Evolutionary conservation across 2,113 vertebrate genomes (phyloP).

Genomic region (Physeter macrocephalus): DNA sequence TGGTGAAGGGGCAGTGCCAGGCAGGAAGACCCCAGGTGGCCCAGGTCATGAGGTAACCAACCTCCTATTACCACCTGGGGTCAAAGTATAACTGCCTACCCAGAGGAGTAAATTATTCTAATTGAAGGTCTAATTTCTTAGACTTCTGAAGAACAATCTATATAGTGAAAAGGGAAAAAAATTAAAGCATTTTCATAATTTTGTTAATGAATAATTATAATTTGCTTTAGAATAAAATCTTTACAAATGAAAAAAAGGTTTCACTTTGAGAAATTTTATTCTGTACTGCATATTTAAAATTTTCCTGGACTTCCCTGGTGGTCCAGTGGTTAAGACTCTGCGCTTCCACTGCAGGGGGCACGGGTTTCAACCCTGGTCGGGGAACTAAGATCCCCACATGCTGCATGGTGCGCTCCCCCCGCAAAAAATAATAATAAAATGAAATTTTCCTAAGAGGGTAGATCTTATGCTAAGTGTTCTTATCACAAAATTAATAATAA

Average conservation of each 20-base stretch:
- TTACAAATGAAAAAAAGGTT: background rate
- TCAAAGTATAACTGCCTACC: background rate
- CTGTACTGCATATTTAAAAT: background rate
- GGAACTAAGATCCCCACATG: too few species aligned
- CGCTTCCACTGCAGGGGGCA: too few species aligned
- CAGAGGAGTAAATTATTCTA: background rate
- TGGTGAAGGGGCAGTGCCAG: background rate
- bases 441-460: background rate
- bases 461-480: background rate
- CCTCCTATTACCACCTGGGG: background rate
- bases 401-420: fast-evolving
- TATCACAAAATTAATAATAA: background rate
- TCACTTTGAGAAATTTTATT: background rate
- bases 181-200: background rate
- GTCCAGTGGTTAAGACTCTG: too few species aligned
- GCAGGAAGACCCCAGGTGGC: background rate
- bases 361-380: too few species aligned
- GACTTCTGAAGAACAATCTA: background rate
- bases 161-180: background rate
- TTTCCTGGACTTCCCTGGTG: too few species aligned
- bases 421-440: too few species aligned
- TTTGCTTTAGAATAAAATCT: constrained; percentile 8
- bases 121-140: background rate
- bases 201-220: background rate
- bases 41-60: background rate